A percentile compares a stretch with the other conserved stretches of the same genome.
Conservation (phyloP, 1,140 invertebrate genomes). For the Caenorhabditis tropicalis region DNA sequence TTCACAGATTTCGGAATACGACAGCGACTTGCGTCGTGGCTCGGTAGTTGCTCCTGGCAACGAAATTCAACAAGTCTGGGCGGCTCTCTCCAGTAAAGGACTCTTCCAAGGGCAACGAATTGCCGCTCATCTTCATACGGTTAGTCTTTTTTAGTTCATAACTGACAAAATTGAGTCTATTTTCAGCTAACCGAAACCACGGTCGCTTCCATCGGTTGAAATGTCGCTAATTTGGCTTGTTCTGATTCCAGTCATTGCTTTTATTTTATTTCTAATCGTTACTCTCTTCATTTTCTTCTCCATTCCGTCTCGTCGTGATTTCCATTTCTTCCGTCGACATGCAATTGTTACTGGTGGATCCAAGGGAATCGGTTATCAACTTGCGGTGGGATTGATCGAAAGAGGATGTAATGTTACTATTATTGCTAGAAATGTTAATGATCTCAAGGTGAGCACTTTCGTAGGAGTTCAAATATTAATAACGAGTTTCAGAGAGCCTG, state of each 20-base stretch:
- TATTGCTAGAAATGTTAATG: constrained; percentile 81
- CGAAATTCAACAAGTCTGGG: constrained; percentile 47
- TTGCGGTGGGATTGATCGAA: constrained; percentile 81
- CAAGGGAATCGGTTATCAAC: constrained; percentile 88
- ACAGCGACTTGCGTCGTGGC: constrained; percentile 4
- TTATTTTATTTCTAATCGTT: constrained; percentile 52
- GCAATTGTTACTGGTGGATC: constrained; percentile 77
- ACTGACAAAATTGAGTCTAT: not conserved
- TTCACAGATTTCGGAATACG: constrained; percentile 13
- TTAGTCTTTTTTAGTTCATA: not conserved
- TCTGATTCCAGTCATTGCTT: constrained; percentile 40
- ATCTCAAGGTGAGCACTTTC: constrained; percentile 45
- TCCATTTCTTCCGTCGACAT: constrained; percentile 55
- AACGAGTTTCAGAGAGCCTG: constrained; percentile 24
- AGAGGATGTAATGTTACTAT: constrained; percentile 87
- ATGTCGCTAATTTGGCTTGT: not conserved
- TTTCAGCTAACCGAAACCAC: constrained; percentile 45
- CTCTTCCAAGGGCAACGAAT: constrained; percentile 32
- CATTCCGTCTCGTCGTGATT: constrained; percentile 46
- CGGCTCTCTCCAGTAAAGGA: constrained; percentile 29
- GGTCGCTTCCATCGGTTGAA: not conserved
- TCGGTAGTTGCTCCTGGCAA: constrained; percentile 36
- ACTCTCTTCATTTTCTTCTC: constrained; percentile 54
- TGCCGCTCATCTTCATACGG: constrained; percentile 39
- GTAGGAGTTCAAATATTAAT: not conserved